Percentiles rank a stretch among this genome's conserved stretches.
These are phyloP conservation scores for Anticlea derivata DNA, from an alignment of 2,888 invertebrate species.

Conservation along the genomic window DNA sequence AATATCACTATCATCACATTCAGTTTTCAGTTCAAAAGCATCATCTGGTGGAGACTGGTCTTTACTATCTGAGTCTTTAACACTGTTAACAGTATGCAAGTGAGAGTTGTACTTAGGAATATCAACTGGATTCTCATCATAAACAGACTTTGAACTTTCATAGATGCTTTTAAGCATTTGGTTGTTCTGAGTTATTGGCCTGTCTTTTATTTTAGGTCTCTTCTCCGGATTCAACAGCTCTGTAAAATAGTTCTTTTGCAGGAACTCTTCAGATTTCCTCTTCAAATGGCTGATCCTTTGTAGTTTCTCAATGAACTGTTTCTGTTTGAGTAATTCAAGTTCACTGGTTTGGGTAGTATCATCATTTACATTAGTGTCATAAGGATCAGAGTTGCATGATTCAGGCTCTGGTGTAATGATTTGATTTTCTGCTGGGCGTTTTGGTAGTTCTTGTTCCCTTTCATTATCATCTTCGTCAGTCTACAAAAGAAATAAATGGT, in stretches of 20 bases:
- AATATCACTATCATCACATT: slow-evolving; percentile 77
- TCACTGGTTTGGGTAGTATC: slow-evolving; percentile 59
- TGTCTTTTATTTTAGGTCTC: slow-evolving; percentile 71
- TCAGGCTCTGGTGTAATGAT: slow-evolving; percentile 62
- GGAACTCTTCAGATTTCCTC: slow-evolving; percentile 76
- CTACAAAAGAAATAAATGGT: slow-evolving; percentile 45
- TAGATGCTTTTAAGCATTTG: slow-evolving; percentile 55
- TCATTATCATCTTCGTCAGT: slow-evolving; percentile 73
- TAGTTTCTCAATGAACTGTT: slow-evolving; percentile 73
- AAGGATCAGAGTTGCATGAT: slow-evolving; percentile 60
- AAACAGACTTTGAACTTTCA: slow-evolving; percentile 65
- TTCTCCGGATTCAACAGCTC: slow-evolving; percentile 68
- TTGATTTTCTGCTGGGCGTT: slow-evolving; percentile 55
- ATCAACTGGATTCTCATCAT: slow-evolving; percentile 67
- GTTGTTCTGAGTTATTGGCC: slow-evolving; percentile 53
- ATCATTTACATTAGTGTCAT: slow-evolving; percentile 55
- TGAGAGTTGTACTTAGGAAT: slow-evolving; percentile 59
- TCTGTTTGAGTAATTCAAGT: slow-evolving; percentile 66
- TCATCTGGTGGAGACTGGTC: slow-evolving; percentile 53
- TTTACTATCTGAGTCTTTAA: slow-evolving; percentile 57
- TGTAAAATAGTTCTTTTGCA: slow-evolving; percentile 72
- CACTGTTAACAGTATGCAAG: slow-evolving; percentile 47
- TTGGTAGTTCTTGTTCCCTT: slow-evolving; percentile 63
- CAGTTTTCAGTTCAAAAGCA: slow-evolving; percentile 69
- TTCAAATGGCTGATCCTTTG: slow-evolving; percentile 73